Percentiles rank a stretch among this genome's conserved stretches.
phyloP scores from a whole-genome alignment of 2,797 vertebrate species.

The Coendou prehensilis region DNA sequence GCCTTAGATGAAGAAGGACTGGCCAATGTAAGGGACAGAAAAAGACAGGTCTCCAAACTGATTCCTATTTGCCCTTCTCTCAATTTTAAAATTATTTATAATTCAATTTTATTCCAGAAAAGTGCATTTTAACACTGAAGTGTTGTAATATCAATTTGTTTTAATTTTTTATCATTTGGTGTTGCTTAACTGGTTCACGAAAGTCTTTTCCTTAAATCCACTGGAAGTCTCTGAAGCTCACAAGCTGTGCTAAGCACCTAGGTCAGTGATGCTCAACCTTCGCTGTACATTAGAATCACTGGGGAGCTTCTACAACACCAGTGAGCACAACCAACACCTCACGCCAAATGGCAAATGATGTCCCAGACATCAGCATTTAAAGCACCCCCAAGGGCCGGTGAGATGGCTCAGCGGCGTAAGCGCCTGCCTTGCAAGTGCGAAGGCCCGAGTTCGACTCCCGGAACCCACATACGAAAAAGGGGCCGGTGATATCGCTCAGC shows the following conservation, averaged over 20 bases:
- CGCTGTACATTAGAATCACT: not conserved
- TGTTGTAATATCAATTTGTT: not conserved
- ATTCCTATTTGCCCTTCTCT: conserved; percentile 19
- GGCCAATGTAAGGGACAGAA: not conserved
- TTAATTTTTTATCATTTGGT: conserved; percentile 55
- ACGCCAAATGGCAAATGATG: conserved; percentile 11
- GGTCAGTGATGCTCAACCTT: not conserved
- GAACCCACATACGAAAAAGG: too few relatives aligned
- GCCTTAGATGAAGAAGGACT: not conserved
- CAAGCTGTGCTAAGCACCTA: not conserved
- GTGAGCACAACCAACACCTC: not conserved
- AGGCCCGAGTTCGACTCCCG: too few relatives aligned
- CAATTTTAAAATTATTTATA: conserved; percentile 17
- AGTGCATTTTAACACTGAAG: not conserved
- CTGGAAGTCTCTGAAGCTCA: not conserved
- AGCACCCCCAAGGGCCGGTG: not conserved
- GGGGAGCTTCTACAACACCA: not conserved
- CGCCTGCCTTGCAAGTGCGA: too few relatives aligned
- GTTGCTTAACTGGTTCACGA: not conserved
- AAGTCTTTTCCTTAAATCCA: conserved; percentile 19
- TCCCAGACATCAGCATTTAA: not conserved
- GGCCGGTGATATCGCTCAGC: too few relatives aligned
- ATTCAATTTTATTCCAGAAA: not conserved
- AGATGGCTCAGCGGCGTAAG: too few relatives aligned
- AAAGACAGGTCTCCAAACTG: not conserved